Conservation (phyloP, 2,797 vertebrate genomes). For the Yasuhikotakia modesta region DNA sequence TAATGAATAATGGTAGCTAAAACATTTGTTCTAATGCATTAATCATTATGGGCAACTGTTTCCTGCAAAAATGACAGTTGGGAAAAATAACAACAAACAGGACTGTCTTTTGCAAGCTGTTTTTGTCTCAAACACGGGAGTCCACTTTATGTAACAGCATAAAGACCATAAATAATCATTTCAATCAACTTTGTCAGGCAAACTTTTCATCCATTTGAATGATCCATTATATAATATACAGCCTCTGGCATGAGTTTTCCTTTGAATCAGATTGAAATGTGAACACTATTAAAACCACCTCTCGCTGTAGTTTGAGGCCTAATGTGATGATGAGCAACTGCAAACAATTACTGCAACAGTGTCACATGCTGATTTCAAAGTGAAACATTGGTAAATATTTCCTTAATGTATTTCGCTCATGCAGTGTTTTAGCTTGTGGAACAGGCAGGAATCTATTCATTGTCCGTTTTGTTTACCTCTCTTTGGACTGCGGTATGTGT, state of each 20-base stretch:
- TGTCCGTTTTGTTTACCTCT: slow-evolving; percentile 64
- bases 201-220: slow-evolving; percentile 61
- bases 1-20: too few species aligned
- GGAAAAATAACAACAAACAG: slow-evolving; percentile 21
- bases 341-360: slow-evolving; percentile 71
- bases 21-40: slow-evolving; percentile 52
- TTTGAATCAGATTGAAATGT: slow-evolving; percentile 62
- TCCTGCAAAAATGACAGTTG: slow-evolving; percentile 17
- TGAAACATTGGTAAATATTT: slow-evolving; percentile 69
- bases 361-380: slow-evolving; percentile 67
- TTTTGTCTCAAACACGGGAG: slow-evolving; percentile 12
- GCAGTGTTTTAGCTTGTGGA: slow-evolving; percentile 57
- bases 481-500: slow-evolving; percentile 33
- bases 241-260: slow-evolving; percentile 59
- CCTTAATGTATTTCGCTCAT: slow-evolving; percentile 69
- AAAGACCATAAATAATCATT: not conserved
- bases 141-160: slow-evolving; percentile 2
- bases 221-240: slow-evolving; percentile 73
- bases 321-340: slow-evolving; percentile 66
- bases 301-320: slow-evolving; percentile 59
- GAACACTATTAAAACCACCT: slow-evolving; percentile 67
- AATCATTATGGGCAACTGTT: slow-evolving; percentile 25
- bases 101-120: slow-evolving; percentile 21
- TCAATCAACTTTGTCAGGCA: slow-evolving; percentile 56
- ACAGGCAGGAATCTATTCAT: slow-evolving; percentile 49